phyloP scores from a whole-genome alignment of 2,797 vertebrate species.

The Chiroxiphia lanceolata region DNA sequence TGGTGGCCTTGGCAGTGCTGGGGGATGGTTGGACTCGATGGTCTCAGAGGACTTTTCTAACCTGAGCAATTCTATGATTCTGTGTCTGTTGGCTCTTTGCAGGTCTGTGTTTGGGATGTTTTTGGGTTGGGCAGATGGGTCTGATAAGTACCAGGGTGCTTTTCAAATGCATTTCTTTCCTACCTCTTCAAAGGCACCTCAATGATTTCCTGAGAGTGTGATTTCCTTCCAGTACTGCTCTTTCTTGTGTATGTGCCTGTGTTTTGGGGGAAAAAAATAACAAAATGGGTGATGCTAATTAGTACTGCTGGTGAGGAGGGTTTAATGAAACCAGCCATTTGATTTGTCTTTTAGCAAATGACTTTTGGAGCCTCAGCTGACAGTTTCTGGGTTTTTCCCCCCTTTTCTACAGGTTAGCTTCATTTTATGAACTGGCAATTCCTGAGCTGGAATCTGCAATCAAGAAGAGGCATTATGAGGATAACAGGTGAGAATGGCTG shows the following conservation, averaged over 20 bases:
- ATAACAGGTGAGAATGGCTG: slow-evolving; percentile 79
- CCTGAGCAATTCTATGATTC: not conserved
- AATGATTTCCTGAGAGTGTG: not conserved
- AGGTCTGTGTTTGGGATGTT: not conserved
- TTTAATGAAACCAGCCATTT: not conserved
- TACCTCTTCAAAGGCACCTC: not conserved
- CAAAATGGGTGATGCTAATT: not conserved
- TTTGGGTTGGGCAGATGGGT: not conserved
- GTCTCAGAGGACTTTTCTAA: not conserved
- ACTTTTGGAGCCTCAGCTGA: not conserved
- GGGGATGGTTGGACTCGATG: rapidly evolving
- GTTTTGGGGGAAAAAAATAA: not conserved
- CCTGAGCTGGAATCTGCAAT: slow-evolving; percentile 90
- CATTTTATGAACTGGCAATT: slow-evolving; percentile 88
- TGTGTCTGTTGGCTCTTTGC: not conserved
- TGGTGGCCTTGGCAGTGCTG: not conserved
- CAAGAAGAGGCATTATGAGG: slow-evolving; percentile 86
- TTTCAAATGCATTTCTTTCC: not conserved
- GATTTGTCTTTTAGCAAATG: not conserved
- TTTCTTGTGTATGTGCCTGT: not conserved
- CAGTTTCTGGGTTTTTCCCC: not conserved
- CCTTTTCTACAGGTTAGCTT: slow-evolving; percentile 81
- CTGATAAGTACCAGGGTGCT: not conserved
- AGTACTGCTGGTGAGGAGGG: not conserved
- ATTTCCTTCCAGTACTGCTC: not conserved